Base-by-base conservation (phyloP, 2,113 vertebrate species). In the Elephantulus edwardii region DNA sequence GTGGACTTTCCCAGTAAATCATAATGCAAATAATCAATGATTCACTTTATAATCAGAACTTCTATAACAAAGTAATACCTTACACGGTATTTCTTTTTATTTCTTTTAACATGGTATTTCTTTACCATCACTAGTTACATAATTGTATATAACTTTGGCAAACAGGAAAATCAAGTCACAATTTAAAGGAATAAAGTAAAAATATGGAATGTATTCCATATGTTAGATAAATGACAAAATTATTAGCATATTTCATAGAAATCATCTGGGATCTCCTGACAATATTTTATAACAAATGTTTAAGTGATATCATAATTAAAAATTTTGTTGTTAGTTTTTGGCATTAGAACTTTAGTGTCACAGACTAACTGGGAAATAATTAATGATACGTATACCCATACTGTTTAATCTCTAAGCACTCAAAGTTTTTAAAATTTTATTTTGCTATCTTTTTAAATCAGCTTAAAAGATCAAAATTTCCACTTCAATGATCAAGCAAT, bases 1-100 rank as follows among this genome's bases (percentile, higher is more conserved):
- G 95, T 66, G 93, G 71, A 66, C 90, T 95, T 96, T 89, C 79
- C 77, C 93, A 96, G 94, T 93, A 96, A 93, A 97, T 89, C 35
- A 75, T 62, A 94, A 89, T 93, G 66, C 40, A 96, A 96, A 96
- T 94, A 94, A 95, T 91, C 88, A 88, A 26, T 89, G 91, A 95
- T 77, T 96, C 83, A 92, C 16, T 86, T 84, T 68, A 93, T 88
- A 95, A 96, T 58, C 42, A 89, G 83, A 92, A 95, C 54, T 80
- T 85, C 40, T 80, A n/a, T n/a, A 92, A 68, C 56, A 88, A 91
- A 93, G 52, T 68, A 89, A 22, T 71, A 13, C 6, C n/a, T n/a
- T 30, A 77, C 46, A 62, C 40, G 26, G n/a, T 42, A 56, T 46
- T 83, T 96, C 90, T 76, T 90, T 44, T 17, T 11, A 20, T 22